A percentile compares a stretch with the other conserved stretches of the same genome.
phyloP scores from a whole-genome alignment of 2,888 invertebrate genomes.

The Pollenia amentaria region DNA sequence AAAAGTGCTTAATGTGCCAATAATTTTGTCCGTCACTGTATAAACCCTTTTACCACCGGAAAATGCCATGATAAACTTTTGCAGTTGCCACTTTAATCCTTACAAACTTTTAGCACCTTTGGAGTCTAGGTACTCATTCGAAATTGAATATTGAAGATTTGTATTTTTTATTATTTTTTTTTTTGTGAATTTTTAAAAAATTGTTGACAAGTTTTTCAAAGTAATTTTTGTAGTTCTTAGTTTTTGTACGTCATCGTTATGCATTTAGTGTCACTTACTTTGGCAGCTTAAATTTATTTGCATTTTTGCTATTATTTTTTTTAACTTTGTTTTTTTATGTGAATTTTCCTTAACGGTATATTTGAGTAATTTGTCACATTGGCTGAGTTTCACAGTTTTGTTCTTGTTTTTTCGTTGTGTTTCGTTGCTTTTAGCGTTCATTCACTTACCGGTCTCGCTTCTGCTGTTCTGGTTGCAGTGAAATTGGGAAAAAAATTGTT shows the following conservation, averaged over 20 bases:
- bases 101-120: slow-evolving; percentile 26
- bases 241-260: slow-evolving; percentile 47
- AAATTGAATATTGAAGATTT: slow-evolving; percentile 43
- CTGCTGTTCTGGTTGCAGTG: neutral
- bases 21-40: no score
- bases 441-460: slow-evolving; percentile 2
- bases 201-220: neutral
- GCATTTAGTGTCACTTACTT: slow-evolving; percentile 57
- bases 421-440: slow-evolving; percentile 42
- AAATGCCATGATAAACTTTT: neutral
- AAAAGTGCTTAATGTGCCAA: no score
- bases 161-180: neutral
- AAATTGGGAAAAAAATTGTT: slow-evolving; percentile 5
- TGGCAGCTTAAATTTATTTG: slow-evolving; percentile 51
- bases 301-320: slow-evolving; percentile 2
- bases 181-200: slow-evolving; percentile 19
- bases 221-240: slow-evolving; percentile 2
- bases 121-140: neutral
- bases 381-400: slow-evolving; percentile 47
- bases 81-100: neutral
- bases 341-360: slow-evolving; percentile 52
- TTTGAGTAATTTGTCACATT: slow-evolving; percentile 68
- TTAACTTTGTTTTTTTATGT: neutral
- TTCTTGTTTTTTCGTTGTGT: neutral
- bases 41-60: no score